These are phyloP conservation scores for Pseudomyrmex dendroicus DNA, from an alignment of 1,140 invertebrate species.

Conservation along the genomic window DNA sequence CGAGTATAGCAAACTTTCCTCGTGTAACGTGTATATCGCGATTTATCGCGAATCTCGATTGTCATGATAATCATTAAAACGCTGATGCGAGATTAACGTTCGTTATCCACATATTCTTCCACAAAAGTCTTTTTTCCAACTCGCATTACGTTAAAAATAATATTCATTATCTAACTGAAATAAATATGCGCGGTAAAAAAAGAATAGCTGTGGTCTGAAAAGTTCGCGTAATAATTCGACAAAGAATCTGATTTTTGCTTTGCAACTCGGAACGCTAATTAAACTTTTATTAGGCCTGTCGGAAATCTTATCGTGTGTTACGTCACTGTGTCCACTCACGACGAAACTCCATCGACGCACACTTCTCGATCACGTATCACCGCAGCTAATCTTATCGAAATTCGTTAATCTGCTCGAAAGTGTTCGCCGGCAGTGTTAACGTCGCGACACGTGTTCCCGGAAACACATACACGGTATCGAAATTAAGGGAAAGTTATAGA, in stretches of 20 bases:
- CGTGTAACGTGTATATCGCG: background rate
- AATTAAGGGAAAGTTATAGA: background rate
- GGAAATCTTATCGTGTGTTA: slow-evolving; percentile 49
- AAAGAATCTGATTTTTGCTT: background rate
- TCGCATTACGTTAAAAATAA: no score
- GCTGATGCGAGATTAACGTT: background rate
- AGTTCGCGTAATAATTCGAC: background rate
- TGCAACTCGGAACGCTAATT: background rate
- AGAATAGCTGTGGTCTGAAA: no score
- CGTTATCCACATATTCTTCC: background rate
- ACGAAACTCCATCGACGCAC: slow-evolving; percentile 64
- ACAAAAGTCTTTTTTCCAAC: background rate
- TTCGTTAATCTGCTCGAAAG: slow-evolving; percentile 73
- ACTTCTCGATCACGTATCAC: slow-evolving; percentile 64
- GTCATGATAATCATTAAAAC: slow-evolving; percentile 8
- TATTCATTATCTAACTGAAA: no score
- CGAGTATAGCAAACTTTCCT: background rate
- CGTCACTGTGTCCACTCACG: slow-evolving; percentile 56
- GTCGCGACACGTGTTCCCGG: background rate
- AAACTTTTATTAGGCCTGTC: background rate
- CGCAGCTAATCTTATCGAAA: slow-evolving; percentile 78
- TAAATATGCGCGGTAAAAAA: no score
- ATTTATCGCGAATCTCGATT: slow-evolving; percentile 13
- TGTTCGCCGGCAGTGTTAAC: background rate
- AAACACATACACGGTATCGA: background rate